phyloP scores from a whole-genome alignment of 2,113 vertebrate species.

The Sturnus vulgaris region DNA sequence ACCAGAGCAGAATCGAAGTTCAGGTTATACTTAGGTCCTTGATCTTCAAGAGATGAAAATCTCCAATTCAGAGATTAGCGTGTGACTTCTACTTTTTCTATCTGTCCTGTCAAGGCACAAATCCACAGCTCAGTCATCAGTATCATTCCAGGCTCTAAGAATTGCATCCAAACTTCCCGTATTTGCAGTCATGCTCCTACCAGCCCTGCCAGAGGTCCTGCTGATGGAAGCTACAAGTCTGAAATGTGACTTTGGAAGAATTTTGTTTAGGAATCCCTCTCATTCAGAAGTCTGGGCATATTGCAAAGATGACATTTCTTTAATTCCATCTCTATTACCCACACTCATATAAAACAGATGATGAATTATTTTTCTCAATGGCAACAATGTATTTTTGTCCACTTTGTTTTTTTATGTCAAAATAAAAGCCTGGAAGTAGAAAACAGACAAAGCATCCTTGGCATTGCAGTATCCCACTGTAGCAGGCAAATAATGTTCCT shows the following conservation, averaged over 20 bases:
- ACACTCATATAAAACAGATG: conserved; percentile 1
- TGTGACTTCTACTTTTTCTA: not conserved
- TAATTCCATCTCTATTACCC: conserved; percentile 21
- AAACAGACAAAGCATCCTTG: not conserved
- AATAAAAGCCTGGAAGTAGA: conserved; percentile 22
- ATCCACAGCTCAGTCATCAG: not conserved
- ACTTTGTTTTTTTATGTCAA: not conserved
- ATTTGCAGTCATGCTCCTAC: not conserved
- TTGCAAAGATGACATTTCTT: conserved; percentile 3
- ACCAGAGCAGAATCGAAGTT: not conserved
- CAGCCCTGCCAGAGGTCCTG: not conserved
- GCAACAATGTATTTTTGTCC: not conserved
- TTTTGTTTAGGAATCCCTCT: conserved; percentile 5
- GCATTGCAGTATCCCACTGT: not conserved
- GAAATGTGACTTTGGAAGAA: conserved; percentile 4
- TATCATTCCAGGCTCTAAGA: not conserved
- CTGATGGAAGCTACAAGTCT: not conserved
- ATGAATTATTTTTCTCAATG: conserved; percentile 40
- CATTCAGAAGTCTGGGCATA: not conserved
- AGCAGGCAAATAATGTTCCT: not conserved
- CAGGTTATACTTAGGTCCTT: not conserved
- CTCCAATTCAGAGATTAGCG: not conserved
- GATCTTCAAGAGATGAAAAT: not conserved
- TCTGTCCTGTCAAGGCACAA: not conserved
- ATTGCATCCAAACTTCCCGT: not conserved